A percentile compares a stretch with the other conserved stretches of the same genome.
Conservation (phyloP, 2,113 vertebrate species). For the Phainopepla nitens region DNA sequence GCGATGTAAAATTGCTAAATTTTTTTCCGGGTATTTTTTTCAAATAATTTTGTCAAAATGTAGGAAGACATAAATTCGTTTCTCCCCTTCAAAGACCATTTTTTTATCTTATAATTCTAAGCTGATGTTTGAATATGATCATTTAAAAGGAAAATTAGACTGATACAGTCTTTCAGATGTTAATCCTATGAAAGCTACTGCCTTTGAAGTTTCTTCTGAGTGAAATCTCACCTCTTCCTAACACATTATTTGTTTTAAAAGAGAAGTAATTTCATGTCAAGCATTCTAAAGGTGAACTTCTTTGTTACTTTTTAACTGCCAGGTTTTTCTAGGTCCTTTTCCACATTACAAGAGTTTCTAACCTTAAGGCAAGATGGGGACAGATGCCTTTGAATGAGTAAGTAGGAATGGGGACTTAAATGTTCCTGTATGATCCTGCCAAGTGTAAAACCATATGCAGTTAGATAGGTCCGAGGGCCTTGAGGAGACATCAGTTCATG, state of each 20-base stretch:
- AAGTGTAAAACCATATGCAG: background rate
- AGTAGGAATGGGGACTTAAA: background rate
- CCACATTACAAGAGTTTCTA: background rate
- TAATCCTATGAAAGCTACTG: background rate
- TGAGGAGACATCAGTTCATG: background rate
- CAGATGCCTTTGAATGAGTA: background rate
- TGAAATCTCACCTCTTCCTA: background rate
- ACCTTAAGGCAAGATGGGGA: background rate
- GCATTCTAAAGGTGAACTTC: background rate
- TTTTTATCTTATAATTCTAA: background rate
- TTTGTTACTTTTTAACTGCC: background rate
- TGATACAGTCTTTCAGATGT: background rate
- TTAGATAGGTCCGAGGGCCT: background rate
- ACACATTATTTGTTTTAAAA: background rate
- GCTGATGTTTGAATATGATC: background rate
- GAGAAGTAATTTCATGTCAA: background rate
- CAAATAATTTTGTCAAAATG: background rate
- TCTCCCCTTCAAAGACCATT: background rate
- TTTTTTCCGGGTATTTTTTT: background rate
- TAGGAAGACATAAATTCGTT: background rate
- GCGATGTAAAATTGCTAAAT: background rate
- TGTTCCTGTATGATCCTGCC: background rate
- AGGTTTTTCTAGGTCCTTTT: background rate
- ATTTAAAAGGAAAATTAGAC: background rate
- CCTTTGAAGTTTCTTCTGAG: background rate